Percentiles rank a stretch among this genome's conserved stretches.
Evolutionary conservation across 2,113 vertebrate genomes (phyloP).

Genomic region (Oriolus oriolus): DNA sequence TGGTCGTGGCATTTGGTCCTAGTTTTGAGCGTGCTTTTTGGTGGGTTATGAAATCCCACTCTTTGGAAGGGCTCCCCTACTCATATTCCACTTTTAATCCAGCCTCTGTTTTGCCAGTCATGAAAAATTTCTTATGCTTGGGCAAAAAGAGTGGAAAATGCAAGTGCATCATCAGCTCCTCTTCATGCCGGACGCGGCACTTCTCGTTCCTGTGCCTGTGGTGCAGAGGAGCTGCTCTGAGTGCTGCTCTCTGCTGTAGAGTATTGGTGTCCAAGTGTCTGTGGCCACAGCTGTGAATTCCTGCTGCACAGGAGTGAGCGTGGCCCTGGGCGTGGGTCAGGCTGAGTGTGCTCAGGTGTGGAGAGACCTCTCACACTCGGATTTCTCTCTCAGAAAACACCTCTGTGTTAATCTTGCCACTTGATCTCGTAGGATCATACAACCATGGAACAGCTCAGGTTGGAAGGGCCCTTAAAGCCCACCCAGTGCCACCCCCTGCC

Average conservation of each 20-base stretch:
- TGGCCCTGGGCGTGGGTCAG: rapidly evolving
- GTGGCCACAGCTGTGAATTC: rapidly evolving
- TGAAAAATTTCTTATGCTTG: not conserved
- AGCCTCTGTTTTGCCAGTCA: not conserved
- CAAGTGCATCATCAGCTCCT: not conserved
- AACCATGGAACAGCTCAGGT: not conserved
- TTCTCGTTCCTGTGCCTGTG: rapidly evolving
- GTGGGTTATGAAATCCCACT: not conserved
- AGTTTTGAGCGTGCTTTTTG: not conserved
- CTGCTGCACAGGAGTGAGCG: rapidly evolving
- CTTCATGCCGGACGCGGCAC: rapidly evolving
- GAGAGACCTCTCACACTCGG: not conserved
- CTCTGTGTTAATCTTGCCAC: not conserved
- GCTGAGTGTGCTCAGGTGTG: not conserved
- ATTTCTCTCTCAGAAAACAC: not conserved
- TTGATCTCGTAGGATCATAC: not conserved
- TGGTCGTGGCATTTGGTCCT: not conserved
- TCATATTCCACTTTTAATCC: not conserved
- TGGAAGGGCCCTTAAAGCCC: not conserved
- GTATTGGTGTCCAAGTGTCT: rapidly evolving
- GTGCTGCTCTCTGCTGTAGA: not conserved
- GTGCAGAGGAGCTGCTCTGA: not conserved
- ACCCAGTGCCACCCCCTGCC: not conserved
- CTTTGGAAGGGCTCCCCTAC: not conserved
- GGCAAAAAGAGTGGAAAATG: not conserved